Base-by-base conservation (phyloP, 2,888 invertebrate genomes). In the Nomada ruficornis region DNA sequence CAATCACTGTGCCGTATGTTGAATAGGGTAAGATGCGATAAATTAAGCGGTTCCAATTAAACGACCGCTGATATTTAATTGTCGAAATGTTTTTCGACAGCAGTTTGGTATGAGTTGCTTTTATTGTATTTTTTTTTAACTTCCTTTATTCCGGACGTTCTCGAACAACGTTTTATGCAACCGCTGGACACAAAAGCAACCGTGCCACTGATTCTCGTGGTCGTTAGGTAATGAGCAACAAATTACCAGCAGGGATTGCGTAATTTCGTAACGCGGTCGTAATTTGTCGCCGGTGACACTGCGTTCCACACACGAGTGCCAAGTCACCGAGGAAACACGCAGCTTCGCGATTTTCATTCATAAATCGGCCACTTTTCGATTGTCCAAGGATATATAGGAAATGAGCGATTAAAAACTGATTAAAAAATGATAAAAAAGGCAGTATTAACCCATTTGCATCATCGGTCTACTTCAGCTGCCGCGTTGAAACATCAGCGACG, bases 1-100 rank as follows among this genome's bases (percentile, higher is more conserved):
- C 95, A 97, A 73, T 95, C 96, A 4, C 94, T 96, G 83, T 97
- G 97, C 91, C 95, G 96, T 86, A 95, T 96, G 83, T 93, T 97
- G 74, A 97, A 97, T 90, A 94, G 95, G 90, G 97, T 97, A 88
- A 94, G 95, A 42, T 18, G 2, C 10, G 26, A 26, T 26, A 26
- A 26, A 26, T 26, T 26, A 26, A 26, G 26, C 26, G 26, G 26
- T 26, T 26, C 26, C 26, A 2, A 26, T 26, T 26, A 26, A 26
- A 26, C 26, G 2, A 26, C 2, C 26, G 26, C 26, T 7, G 0
- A 36, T 7, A 36, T 7, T 36, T 36, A 5, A 36, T 5, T 7
- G 9, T 36, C 5, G 7, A 36, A 36, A 7, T 36, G 36, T 36
- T 36, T 36, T 36, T 36, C 0, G 3, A 15, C 15, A 15, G 47